Percentiles rank a stretch among this genome's conserved stretches.
Conservation (phyloP, 2,797 vertebrate genomes). For the Aratinga solstitialis region DNA sequence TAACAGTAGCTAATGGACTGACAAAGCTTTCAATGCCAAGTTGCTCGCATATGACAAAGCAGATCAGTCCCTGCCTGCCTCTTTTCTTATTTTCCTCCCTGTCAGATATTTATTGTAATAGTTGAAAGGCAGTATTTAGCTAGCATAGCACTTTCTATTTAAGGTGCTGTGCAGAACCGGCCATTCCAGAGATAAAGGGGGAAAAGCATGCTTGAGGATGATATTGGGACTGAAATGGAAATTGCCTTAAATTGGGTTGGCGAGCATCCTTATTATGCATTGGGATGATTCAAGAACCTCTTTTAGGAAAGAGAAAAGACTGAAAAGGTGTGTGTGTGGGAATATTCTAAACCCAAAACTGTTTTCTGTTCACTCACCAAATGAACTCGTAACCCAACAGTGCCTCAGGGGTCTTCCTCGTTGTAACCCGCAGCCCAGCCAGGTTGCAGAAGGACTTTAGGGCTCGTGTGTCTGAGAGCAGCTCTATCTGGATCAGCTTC, state of each 20-base stretch:
- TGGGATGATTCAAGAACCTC: constrained; percentile 33
- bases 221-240: constrained; percentile 57
- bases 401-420: not conserved
- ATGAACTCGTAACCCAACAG: not conserved
- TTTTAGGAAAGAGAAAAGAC: not conserved
- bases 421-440: not conserved
- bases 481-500: not conserved
- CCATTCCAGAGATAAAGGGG: constrained; percentile 55
- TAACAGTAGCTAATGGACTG: constrained; percentile 63
- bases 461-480: not conserved
- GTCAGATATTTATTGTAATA: constrained; percentile 70
- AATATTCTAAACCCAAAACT: not conserved
- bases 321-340: not conserved
- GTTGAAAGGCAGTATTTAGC: constrained; percentile 69
- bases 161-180: constrained; percentile 44
- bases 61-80: constrained; percentile 36
- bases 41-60: constrained; percentile 25
- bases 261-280: constrained; percentile 30
- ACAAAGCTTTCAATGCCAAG: constrained; percentile 40
- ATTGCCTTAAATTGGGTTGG: constrained; percentile 51
- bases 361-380: not conserved
- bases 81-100: constrained; percentile 61
- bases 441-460: not conserved
- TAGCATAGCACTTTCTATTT: constrained; percentile 65
- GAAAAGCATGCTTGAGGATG: constrained; percentile 68